Conservation (phyloP, 2,113 vertebrate genomes). For the Solea senegalensis region DNA sequence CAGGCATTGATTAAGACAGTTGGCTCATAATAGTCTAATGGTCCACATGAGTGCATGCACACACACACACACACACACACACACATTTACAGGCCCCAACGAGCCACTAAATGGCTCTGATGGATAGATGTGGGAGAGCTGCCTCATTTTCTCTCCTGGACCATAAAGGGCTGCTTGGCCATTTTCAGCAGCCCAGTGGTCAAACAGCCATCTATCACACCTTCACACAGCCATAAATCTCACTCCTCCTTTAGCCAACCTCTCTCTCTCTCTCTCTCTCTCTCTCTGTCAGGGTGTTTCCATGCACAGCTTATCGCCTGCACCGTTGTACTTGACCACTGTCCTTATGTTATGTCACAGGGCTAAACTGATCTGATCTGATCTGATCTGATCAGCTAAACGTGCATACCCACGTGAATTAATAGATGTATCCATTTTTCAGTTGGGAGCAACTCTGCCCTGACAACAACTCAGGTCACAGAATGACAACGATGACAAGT, state of each 20-base stretch:
- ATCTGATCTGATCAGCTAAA: too few relatives aligned
- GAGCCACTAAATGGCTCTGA: constrained; percentile 75
- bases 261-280: neutral
- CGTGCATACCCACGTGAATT: too few relatives aligned
- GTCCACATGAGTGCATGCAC: constrained; percentile 52
- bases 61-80: constrained; percentile 21
- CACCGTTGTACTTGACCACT: too few relatives aligned
- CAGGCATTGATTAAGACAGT: constrained; percentile 43
- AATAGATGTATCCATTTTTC: too few relatives aligned
- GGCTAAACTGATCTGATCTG: too few relatives aligned
- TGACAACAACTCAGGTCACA: too few relatives aligned
- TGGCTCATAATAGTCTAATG: constrained; percentile 70
- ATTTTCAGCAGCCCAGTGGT: constrained; percentile 77
- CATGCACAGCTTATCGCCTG: too few relatives aligned
- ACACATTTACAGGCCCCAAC: constrained; percentile 72
- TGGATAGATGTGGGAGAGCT: constrained; percentile 68
- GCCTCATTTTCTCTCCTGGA: constrained; percentile 73
- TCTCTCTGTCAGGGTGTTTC: too few relatives aligned
- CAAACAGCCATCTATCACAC: constrained; percentile 73
- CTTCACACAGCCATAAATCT: constrained; percentile 68
- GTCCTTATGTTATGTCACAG: too few relatives aligned
- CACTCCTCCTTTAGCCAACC: constrained; percentile 29
- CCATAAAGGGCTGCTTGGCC: constrained; percentile 60
- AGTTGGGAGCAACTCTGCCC: too few relatives aligned
- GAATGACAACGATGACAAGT: too few relatives aligned